Evolutionary conservation across 2,888 invertebrate species (phyloP).

Genomic region (Harmothoe impar): DNA sequence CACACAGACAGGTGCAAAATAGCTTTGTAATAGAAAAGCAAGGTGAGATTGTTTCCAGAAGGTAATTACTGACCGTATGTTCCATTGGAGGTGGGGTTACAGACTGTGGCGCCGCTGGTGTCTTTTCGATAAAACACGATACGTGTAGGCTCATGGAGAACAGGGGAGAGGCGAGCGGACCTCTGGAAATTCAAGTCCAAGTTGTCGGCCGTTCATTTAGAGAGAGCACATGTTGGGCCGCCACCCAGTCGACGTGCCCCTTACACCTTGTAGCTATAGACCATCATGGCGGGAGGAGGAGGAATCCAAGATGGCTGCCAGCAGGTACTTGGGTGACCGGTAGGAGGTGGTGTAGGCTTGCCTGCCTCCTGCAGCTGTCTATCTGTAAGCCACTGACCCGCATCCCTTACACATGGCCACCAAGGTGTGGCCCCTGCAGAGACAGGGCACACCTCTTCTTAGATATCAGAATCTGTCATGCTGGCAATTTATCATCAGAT

Average conservation of each 20-base stretch:
- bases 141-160: not conserved
- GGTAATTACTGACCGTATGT: slow-evolving; percentile 26
- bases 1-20: not conserved
- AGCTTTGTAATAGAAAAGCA: slow-evolving; percentile 11
- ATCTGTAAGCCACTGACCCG: slow-evolving; percentile 43
- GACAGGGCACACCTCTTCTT: slow-evolving; percentile 17
- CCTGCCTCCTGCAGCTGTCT: slow-evolving; percentile 48
- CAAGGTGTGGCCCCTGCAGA: not conserved
- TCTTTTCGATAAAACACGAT: slow-evolving; percentile 30
- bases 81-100: slow-evolving; percentile 46
- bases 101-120: not conserved
- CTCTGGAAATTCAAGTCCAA: slow-evolving; percentile 36
- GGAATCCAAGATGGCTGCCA: slow-evolving; percentile 52
- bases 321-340: slow-evolving; percentile 26
- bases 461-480: slow-evolving; percentile 32
- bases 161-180: not conserved
- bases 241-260: slow-evolving; percentile 8
- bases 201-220: slow-evolving; percentile 57
- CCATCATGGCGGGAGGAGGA: not conserved
- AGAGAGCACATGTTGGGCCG: slow-evolving; percentile 27
- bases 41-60: slow-evolving; percentile 46
- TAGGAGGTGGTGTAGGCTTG: slow-evolving; percentile 51
- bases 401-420: slow-evolving; percentile 36
- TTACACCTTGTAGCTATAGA: slow-evolving; percentile 32
- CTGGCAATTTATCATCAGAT: not conserved